Evolutionary conservation across 1,140 invertebrate genomes (phyloP).

Genomic region (Tetramorium simillimum): DNA sequence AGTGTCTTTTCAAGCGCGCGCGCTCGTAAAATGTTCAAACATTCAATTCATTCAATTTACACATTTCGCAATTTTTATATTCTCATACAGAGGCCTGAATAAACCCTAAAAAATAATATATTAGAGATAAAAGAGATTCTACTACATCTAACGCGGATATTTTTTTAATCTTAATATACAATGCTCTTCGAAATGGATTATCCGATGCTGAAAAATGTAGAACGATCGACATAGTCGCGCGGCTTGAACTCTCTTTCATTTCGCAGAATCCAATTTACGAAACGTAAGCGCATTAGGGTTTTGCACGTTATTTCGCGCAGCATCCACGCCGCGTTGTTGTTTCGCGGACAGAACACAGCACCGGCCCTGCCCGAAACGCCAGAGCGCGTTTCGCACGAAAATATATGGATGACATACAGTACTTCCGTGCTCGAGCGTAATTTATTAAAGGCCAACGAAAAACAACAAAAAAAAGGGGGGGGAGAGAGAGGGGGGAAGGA

Average conservation of each 20-base stretch:
- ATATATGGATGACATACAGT: slow-evolving; percentile 43
- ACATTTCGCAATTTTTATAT: background rate
- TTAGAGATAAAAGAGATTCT: background rate
- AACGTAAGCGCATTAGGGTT: slow-evolving; percentile 64
- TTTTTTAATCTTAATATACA: background rate
- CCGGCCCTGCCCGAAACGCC: slow-evolving; percentile 11
- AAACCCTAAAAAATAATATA: background rate
- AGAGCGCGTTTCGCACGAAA: slow-evolving; percentile 45
- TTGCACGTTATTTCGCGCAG: slow-evolving; percentile 61
- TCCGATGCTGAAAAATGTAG: slow-evolving; percentile 53
- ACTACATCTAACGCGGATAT: background rate
- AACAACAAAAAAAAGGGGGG: background rate
- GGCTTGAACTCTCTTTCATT: slow-evolving; percentile 58
- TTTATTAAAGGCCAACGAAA: slow-evolving; percentile 55
- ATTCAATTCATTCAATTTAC: background rate
- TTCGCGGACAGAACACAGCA: slow-evolving; percentile 10
- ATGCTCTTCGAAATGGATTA: slow-evolving; percentile 20
- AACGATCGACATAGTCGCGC: slow-evolving; percentile 19
- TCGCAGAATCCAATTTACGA: slow-evolving; percentile 59
- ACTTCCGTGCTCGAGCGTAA: slow-evolving; percentile 36
- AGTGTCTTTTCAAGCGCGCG: background rate
- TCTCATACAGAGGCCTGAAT: background rate
- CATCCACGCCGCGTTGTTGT: slow-evolving; percentile 46
- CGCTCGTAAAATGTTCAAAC: background rate
- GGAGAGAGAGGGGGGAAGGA: background rate